Evolutionary conservation across 2,888 invertebrate species (phyloP).

Genomic region (Ornithoptera priamus): DNA sequence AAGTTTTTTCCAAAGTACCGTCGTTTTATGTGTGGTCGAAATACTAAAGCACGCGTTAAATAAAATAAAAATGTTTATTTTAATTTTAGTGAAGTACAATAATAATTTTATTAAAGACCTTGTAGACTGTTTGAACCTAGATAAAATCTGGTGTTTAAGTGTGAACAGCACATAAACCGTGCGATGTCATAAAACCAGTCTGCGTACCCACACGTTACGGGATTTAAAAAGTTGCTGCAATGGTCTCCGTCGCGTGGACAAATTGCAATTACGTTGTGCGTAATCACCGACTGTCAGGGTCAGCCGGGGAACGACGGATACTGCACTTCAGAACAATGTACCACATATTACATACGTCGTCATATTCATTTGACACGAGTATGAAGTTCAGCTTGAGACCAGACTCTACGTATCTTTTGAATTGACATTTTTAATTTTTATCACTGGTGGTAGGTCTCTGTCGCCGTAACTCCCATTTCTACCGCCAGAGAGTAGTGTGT

Average conservation of each 20-base stretch:
- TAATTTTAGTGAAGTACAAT: not conserved
- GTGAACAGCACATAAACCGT: conserved; percentile 10
- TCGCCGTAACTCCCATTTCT: no score
- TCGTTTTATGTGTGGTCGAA: no score
- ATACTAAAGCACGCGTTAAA: not conserved
- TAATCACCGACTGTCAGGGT: conserved; percentile 28
- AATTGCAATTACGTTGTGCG: conserved; percentile 21
- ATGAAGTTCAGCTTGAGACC: not conserved
- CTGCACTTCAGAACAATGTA: conserved; percentile 8
- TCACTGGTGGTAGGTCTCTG: no score
- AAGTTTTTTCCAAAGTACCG: no score
- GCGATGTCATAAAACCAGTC: conserved; percentile 22
- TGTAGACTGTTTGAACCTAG: conserved; percentile 3
- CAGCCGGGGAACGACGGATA: conserved; percentile 25
- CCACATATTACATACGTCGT: not conserved
- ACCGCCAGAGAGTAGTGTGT: no score
- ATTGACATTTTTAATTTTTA: not conserved
- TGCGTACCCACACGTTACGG: conserved; percentile 19
- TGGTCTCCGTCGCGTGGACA: conserved; percentile 18
- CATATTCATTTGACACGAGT: not conserved
- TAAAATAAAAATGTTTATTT: not conserved
- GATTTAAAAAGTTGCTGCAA: conserved; percentile 22
- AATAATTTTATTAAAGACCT: no score
- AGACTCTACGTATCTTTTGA: not conserved
- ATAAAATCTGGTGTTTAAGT: conserved; percentile 7